Evolutionary conservation across 2,888 invertebrate genomes (phyloP).

Genomic region (Parapristionchus giblindavisi): DNA sequence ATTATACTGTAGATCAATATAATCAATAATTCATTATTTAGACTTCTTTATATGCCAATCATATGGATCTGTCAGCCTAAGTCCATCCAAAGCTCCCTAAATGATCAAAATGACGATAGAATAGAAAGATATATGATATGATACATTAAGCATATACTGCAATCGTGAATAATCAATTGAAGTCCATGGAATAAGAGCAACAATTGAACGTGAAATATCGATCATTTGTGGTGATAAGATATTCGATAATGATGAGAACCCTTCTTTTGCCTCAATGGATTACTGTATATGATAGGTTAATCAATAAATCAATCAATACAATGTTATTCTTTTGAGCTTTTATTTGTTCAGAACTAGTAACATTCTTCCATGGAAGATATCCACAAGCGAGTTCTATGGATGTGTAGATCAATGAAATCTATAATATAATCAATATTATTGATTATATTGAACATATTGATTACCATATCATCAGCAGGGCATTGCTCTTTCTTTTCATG

Average conservation of each 20-base stretch:
- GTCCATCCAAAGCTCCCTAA: conserved; percentile 26
- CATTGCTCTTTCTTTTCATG: conserved; percentile 35
- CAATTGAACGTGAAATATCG: conserved; percentile 4
- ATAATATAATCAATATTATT: background rate
- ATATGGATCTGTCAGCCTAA: conserved; percentile 25
- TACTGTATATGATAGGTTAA: background rate
- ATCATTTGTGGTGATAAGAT: conserved; percentile 6
- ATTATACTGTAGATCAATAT: background rate
- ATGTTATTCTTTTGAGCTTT: conserved; percentile 20
- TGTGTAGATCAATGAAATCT: conserved; percentile 26
- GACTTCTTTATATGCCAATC: conserved; percentile 30
- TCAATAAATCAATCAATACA: background rate
- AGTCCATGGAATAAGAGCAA: conserved; percentile 22
- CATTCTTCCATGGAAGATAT: conserved; percentile 31
- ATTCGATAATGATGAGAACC: background rate
- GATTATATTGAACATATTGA: background rate
- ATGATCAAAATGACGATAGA: background rate
- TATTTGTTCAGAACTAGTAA: conserved; percentile 26
- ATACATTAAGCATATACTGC: conserved; percentile 29
- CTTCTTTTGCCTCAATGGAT: conserved; percentile 10
- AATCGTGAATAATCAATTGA: conserved; percentile 24
- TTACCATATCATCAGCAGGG: conserved; percentile 36
- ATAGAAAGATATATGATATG: background rate
- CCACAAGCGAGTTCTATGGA: conserved; percentile 12
- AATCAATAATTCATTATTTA: conserved; percentile 13